phyloP scores from a whole-genome alignment of 2,113 vertebrate genomes.

The Prolemur simus region DNA sequence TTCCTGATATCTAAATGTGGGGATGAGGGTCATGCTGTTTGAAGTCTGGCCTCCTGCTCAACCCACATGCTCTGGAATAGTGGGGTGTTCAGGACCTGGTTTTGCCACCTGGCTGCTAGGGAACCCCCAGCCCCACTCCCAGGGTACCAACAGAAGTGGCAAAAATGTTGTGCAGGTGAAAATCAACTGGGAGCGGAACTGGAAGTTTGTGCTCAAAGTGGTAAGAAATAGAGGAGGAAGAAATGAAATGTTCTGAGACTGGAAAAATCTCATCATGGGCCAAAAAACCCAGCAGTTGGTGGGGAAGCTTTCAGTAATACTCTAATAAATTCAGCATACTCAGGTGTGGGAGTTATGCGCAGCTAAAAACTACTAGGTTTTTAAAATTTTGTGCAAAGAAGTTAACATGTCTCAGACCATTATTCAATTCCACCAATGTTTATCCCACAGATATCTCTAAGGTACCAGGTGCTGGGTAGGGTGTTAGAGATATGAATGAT shows the following conservation, averaged over 20 bases:
- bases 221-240: neutral
- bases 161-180: neutral
- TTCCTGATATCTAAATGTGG: fast-evolving
- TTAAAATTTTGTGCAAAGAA: neutral
- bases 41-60: fast-evolving
- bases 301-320: neutral
- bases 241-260: neutral
- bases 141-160: neutral
- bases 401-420: neutral
- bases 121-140: too few relatives aligned
- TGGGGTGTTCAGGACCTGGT: fast-evolving
- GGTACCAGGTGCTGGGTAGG: neutral
- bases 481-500: neutral
- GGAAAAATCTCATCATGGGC: neutral
- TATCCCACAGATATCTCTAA: neutral
- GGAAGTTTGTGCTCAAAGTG: neutral
- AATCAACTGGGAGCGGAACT: neutral
- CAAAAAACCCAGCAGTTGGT: neutral
- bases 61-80: fast-evolving
- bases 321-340: fast-evolving
- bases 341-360: neutral
- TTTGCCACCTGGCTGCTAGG: neutral
- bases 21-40: fast-evolving
- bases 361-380: neutral
- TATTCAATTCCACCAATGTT: neutral